Base-by-base conservation (phyloP, 2,888 invertebrate species). In the Mythimna lalbum region DNA sequence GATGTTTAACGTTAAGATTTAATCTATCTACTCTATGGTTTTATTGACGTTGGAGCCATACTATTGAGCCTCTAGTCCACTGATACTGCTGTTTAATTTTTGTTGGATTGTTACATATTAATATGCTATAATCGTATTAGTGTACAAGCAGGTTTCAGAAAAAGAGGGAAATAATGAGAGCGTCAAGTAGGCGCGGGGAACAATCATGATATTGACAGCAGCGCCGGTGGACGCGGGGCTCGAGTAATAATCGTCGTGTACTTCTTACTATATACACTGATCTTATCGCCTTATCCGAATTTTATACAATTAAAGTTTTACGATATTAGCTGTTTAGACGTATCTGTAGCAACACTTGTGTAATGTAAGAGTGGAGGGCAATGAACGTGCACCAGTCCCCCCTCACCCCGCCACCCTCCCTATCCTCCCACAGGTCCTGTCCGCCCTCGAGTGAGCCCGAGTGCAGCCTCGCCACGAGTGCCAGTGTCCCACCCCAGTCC, bases 231-330 rank as follows among this genome's bases (percentile, higher is more conserved):
- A 59, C 23, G 56, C 23, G 59, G 12, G 50, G 52, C 70, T 68
- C 63, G 36, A 69, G 31, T 67, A 53, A 66, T 64, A 68, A 49
- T 69, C 66, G 57, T 66, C 69, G 66, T 68, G 78, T 73, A 68
- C 68, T 83, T 67, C 72, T 72, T 79, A 73, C 76, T 82, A 72
- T 83, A 81, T 83, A 82, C 85, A 90, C 88, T 84, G 88, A 90
- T 90, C 89, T 89, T 90, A 90, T 90, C 88, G 91, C 92, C 91
- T 92, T 91, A 90, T 86, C 91, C 88, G 91, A 91, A 90, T 91
- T 90, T 90, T 89, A 89, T 90, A 90, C 87, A 73, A 87, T 85
- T 87, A 78, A 86, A 87, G 82, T 79, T 83, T 87, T 83, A 88
- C 83, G 78, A 85, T 78, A 85, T 88, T 89, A 88, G 87, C 85